Evolutionary conservation across 2,797 vertebrate genomes (phyloP), one percentile per base, ranked within the genome.

Genomic region (Orientallactaga sibirica): DNA sequence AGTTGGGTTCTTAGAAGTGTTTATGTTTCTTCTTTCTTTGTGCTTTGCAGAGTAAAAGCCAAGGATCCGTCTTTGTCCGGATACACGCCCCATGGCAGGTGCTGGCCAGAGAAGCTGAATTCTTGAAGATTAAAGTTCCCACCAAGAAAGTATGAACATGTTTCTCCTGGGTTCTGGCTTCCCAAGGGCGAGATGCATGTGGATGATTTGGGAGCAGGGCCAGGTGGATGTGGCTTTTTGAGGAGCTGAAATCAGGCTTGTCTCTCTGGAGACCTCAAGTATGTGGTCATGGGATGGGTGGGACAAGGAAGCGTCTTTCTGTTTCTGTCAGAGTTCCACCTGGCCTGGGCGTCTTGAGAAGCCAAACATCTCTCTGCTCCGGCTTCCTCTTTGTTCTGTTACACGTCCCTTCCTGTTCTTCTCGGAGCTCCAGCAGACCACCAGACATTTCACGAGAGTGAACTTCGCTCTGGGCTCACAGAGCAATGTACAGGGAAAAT

Each of bases 81-180:
- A 98, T 99, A 88, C 99, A 99, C 5, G 99, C 99, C 27, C 99
- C 99, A 0, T 99, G 99, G 99, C 98, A 98, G 88, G 99, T 99
- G 82, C 99, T 99, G 93, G 99, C 99, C 97, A 98, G 99, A 96
- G 99, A 99, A 97, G 99, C 99, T 0, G 99, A 99, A 97, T 98
- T 99, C 86, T 98, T 99, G 96, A 99, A 99, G 98, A 99, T 99
- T 97, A 99, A 99, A 98, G 99, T 99, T 96, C 98, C 99, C 75
- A 99, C 99, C 91, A 99, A 99, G 98, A 99, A 99, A 99, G 99
- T 99, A 98, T 96, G 98, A 86, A 52, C 80, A 73, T 90, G 68
- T 87, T 94, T 92, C 92, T 97, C 24, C 18, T 67, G 88, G 76
- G 62, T 74, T 92, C 83, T 87, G 93, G 85, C 43, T 58, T 77